Evolutionary conservation across 2,113 vertebrate genomes (phyloP).

Genomic region (Ondatra zibethicus): DNA sequence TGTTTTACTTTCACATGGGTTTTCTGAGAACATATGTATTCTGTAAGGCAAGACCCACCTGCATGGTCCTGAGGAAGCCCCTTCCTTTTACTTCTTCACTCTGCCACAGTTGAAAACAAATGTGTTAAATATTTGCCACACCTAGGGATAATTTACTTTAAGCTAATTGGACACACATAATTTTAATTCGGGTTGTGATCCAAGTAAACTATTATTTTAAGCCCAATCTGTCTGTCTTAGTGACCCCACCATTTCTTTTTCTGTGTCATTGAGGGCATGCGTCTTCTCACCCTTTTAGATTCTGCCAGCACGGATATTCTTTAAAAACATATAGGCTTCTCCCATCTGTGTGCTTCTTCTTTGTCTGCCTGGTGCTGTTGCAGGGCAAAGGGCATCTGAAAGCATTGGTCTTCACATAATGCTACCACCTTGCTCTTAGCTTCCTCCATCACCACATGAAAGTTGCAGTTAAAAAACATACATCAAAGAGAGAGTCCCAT

Average conservation of each 20-base stretch:
- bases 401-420: conserved; percentile 80
- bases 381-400: conserved; percentile 75
- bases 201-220: conserved; percentile 75
- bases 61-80: not conserved
- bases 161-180: conserved; percentile 66
- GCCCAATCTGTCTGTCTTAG: conserved; percentile 50
- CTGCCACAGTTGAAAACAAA: conserved; percentile 49
- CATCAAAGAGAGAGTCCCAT: conserved; percentile 73
- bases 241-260: conserved; percentile 45
- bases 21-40: not conserved
- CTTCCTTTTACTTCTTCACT: not conserved
- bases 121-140: conserved; percentile 5
- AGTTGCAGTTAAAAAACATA: conserved; percentile 79
- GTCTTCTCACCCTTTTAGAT: conserved; percentile 71
- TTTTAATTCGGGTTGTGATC: conserved; percentile 72
- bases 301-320: conserved; percentile 66
- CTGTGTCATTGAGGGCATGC: conserved; percentile 63
- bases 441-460: conserved; percentile 78
- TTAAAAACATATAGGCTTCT: conserved; percentile 78
- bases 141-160: conserved; percentile 46
- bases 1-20: not conserved
- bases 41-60: conserved; percentile 28
- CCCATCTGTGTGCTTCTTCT: conserved; percentile 62
- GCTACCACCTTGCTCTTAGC: conserved; percentile 60
- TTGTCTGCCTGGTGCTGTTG: conserved; percentile 72